Evolutionary conservation across 2,797 vertebrate species (phyloP).

Genomic region (Lithobates sylvaticus): DNA sequence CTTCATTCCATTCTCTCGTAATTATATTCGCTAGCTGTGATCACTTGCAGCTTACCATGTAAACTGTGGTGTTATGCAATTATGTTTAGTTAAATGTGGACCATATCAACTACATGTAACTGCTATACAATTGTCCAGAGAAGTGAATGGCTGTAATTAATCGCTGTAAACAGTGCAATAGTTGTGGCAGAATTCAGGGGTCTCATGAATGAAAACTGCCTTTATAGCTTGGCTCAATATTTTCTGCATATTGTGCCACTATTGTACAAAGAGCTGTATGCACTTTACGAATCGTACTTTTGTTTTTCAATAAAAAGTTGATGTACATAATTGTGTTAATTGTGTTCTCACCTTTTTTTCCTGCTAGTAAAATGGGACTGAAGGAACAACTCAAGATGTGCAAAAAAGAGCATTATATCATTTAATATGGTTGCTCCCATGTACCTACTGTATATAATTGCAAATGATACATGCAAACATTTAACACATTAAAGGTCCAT

Average conservation of each 20-base stretch:
- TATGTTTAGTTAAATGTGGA: neutral
- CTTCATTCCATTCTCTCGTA: too few species aligned
- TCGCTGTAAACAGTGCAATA: neutral
- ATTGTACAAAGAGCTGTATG: constrained; percentile 62
- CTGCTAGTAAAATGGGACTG: neutral
- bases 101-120: neutral
- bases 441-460: too few species aligned
- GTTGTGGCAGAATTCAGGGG: neutral
- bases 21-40: neutral
- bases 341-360: neutral
- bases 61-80: neutral
- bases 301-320: constrained; percentile 58
- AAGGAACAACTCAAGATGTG: too few species aligned
- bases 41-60: neutral
- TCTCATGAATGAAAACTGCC: neutral
- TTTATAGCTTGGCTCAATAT: neutral
- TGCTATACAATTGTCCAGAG: neutral
- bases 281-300: constrained; percentile 62
- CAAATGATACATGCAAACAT: too few species aligned
- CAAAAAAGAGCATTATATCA: too few species aligned
- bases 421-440: too few species aligned
- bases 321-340: constrained; percentile 22
- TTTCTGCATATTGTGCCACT: constrained; percentile 45
- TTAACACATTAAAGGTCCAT: too few species aligned
- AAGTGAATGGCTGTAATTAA: neutral